Conservation (phyloP, 2,797 vertebrate genomes). For the Okamejei kenojei region DNA sequence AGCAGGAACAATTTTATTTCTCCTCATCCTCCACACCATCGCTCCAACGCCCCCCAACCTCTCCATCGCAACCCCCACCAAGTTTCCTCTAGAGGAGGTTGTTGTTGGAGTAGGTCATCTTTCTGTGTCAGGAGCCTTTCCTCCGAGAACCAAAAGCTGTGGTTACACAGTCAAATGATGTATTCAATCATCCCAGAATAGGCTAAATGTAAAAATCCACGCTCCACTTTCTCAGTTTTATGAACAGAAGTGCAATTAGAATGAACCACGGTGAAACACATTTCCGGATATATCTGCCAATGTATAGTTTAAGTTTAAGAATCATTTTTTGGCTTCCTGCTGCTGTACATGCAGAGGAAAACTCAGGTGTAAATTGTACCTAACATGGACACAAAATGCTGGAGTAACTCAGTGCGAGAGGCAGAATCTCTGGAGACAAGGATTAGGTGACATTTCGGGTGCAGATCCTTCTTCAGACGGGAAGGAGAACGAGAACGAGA, state of each 20-base stretch:
- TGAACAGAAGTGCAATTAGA: background rate
- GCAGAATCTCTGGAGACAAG: too few relatives aligned
- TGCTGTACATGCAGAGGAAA: background rate
- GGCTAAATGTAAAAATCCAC: background rate
- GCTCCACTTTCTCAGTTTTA: background rate
- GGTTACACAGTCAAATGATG: constrained; percentile 14
- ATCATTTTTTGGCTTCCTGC: background rate
- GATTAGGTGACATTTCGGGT: too few relatives aligned
- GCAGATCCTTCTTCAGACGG: too few relatives aligned
- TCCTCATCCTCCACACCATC: background rate
- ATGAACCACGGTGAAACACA: background rate
- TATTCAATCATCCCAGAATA: background rate
- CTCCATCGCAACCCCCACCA: background rate
- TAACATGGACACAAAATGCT: too few relatives aligned
- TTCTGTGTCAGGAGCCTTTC: constrained; percentile 5
- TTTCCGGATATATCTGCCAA: background rate
- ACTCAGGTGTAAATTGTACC: background rate
- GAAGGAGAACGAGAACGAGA: too few relatives aligned
- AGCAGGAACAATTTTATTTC: background rate
- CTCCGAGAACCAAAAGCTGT: background rate
- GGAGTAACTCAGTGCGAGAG: too few relatives aligned
- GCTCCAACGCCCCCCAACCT: background rate
- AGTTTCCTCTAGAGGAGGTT: background rate
- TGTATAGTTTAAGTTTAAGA: too few relatives aligned
- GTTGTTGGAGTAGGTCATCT: constrained; percentile 4